Evolutionary conservation across 2,888 invertebrate genomes (phyloP).

Genomic region (Cyclophora punctaria): DNA sequence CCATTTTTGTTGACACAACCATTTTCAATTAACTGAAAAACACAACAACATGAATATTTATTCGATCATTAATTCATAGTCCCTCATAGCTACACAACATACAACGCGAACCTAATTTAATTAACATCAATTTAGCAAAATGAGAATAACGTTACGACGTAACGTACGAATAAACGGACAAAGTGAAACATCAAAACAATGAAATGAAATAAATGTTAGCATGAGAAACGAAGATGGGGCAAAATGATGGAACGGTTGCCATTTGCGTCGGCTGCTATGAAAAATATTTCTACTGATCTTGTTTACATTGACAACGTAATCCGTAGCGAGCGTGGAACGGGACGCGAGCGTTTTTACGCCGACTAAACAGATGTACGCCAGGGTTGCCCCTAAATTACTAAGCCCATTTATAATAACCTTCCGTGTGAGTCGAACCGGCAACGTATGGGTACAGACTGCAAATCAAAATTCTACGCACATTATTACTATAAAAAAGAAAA

Average conservation of each 20-base stretch:
- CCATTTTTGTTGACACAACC: too few relatives aligned
- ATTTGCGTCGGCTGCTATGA: slow-evolving; percentile 50
- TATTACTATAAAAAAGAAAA: too few relatives aligned
- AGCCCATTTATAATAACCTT: slow-evolving; percentile 10
- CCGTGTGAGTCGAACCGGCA: slow-evolving; percentile 3
- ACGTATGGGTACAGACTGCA: not conserved
- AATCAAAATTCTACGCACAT: too few relatives aligned
- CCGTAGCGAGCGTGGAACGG: slow-evolving; percentile 28
- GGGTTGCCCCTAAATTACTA: slow-evolving; percentile 27
- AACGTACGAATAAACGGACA: slow-evolving; percentile 7
- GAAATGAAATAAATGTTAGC: slow-evolving; percentile 57
- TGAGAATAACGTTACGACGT: not conserved
- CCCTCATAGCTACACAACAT: too few relatives aligned
- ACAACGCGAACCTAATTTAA: not conserved
- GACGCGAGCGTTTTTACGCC: slow-evolving; percentile 40
- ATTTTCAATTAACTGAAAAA: too few relatives aligned
- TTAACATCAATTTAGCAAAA: not conserved
- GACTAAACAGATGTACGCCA: slow-evolving; percentile 37
- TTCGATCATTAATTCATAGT: too few relatives aligned
- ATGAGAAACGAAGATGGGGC: slow-evolving; percentile 50
- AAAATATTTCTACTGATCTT: slow-evolving; percentile 60
- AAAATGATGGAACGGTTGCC: slow-evolving; percentile 52
- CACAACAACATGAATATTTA: too few relatives aligned
- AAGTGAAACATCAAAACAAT: slow-evolving; percentile 47
- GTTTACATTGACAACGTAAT: slow-evolving; percentile 64